These are phyloP conservation scores for Lagopus muta DNA, from an alignment of 2,113 vertebrate genomes.

Conservation along the genomic window DNA sequence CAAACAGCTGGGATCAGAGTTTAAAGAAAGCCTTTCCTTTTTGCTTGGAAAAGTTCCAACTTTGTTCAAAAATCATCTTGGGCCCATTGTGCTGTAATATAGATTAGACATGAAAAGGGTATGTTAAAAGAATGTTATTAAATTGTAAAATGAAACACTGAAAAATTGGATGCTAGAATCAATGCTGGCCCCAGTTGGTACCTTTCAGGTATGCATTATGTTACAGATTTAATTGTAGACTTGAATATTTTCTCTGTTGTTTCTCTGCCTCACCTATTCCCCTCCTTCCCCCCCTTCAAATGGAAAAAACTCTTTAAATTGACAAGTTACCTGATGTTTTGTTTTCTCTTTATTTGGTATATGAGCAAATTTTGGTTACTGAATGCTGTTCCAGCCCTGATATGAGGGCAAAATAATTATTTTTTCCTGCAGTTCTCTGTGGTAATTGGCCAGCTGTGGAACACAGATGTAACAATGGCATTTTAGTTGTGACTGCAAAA, in stretches of 20 bases:
- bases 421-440: constrained; percentile 14
- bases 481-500: neutral
- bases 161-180: neutral
- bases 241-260: constrained; percentile 27
- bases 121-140: neutral
- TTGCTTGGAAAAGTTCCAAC: neutral
- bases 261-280: neutral
- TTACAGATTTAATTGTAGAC: constrained; percentile 35
- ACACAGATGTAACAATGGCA: neutral
- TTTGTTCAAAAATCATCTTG: neutral
- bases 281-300: constrained; percentile 6
- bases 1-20: neutral
- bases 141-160: neutral
- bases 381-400: constrained; percentile 22
- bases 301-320: neutral
- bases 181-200: neutral
- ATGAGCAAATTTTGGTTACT: neutral
- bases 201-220: neutral
- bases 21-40: neutral
- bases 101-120: neutral
- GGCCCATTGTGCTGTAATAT: neutral
- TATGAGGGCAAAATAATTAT: constrained; percentile 33
- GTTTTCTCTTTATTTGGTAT: neutral
- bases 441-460: neutral
- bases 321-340: constrained; percentile 33